Evolutionary conservation across 2,888 invertebrate genomes (phyloP).

Genomic region (Caenorhabditis becei): DNA sequence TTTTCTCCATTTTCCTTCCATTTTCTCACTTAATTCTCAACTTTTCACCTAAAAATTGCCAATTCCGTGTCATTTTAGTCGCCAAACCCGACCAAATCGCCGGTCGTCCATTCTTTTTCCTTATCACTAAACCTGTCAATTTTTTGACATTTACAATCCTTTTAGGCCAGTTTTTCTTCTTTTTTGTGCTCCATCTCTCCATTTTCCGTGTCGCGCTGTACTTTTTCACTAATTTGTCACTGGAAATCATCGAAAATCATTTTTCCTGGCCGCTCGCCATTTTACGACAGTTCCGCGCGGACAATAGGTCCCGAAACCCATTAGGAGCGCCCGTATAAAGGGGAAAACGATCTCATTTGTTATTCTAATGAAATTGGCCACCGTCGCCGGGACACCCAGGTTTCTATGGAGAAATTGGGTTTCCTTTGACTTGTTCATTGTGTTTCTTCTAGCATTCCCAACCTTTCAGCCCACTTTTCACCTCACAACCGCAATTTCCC

Average conservation of each 20-base stretch:
- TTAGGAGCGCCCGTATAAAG: conserved; percentile 7
- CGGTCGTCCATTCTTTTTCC: not conserved
- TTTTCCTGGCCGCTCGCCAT: too few species aligned
- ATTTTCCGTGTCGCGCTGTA: too few species aligned
- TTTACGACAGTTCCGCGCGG: not conserved
- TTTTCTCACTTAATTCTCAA: not conserved
- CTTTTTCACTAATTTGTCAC: too few species aligned
- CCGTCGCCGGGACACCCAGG: conserved; percentile 9
- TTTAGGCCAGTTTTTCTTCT: not conserved
- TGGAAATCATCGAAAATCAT: too few species aligned
- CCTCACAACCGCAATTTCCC: not conserved
- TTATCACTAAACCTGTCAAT: not conserved
- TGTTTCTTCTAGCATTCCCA: not conserved
- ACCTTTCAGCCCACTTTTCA: not conserved
- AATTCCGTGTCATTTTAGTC: conserved; percentile 14
- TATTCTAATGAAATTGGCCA: conserved; percentile 4
- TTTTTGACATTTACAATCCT: conserved; percentile 7
- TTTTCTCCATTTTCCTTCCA: not conserved
- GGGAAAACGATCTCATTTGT: conserved; percentile 4
- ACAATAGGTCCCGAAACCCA: not conserved
- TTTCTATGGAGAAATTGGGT: not conserved
- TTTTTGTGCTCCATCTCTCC: not conserved
- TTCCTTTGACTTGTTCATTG: too few species aligned
- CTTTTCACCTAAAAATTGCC: not conserved
- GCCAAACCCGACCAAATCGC: not conserved